phyloP scores from a whole-genome alignment of 2,888 invertebrate genomes.

The Rhagonycha fulva region DNA sequence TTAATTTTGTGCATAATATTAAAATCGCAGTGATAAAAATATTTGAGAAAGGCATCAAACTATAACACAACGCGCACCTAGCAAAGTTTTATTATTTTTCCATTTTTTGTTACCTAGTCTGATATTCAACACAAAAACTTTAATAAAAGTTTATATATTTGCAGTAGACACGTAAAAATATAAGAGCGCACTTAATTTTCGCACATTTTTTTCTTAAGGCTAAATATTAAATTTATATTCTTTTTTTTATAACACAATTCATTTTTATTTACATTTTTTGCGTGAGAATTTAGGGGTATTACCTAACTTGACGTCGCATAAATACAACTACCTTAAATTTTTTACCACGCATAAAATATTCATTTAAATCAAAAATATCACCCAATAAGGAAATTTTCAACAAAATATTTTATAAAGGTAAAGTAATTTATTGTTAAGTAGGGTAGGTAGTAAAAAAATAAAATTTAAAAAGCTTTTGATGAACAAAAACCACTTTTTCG shows the following conservation, averaged over 20 bases:
- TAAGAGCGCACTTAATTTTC: background rate
- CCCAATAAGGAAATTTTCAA: background rate
- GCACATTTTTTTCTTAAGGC: background rate
- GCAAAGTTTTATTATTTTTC: background rate
- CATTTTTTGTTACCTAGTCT: background rate
- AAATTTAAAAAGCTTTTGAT: background rate
- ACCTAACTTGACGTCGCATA: background rate
- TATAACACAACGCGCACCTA: background rate
- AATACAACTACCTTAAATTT: background rate
- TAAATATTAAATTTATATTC: background rate
- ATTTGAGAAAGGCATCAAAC: background rate
- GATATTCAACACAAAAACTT: background rate
- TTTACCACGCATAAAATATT: background rate
- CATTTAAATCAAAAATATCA: slow-evolving; percentile 1
- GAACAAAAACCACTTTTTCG: background rate
- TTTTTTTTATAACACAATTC: background rate
- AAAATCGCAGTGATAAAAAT: background rate
- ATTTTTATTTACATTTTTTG: background rate
- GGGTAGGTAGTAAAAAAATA: background rate
- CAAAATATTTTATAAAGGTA: background rate
- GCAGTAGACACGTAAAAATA: background rate
- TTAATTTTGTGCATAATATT: background rate
- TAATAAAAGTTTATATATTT: background rate
- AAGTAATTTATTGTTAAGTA: background rate
- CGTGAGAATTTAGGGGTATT: background rate